Evolutionary conservation across 1,140 invertebrate species (phyloP).

Genomic region (Trachymyrmex septentrionalis): DNA sequence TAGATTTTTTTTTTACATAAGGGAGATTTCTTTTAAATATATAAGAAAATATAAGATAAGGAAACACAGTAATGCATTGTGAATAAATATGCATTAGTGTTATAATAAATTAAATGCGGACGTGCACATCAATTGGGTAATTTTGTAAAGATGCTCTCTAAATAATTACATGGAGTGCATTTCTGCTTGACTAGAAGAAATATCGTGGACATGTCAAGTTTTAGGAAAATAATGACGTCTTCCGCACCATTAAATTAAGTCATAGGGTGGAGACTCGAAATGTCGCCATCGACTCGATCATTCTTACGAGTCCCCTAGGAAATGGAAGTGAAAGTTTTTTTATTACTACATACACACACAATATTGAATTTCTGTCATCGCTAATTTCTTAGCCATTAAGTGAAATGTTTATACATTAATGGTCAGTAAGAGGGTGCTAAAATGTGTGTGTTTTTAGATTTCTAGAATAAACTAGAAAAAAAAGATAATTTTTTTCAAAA

Average conservation of each 20-base stretch:
- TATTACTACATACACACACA: not conserved
- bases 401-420: not conserved
- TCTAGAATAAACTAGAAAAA: not conserved
- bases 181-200: not conserved
- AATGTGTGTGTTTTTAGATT: not conserved
- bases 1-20: not conserved
- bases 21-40: not conserved
- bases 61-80: not conserved
- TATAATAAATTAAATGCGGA: not conserved
- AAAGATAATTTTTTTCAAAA: not conserved
- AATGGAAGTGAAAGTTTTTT: constrained; percentile 69
- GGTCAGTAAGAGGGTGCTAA: not conserved
- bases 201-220: not conserved
- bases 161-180: constrained; percentile 3
- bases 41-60: too few species aligned
- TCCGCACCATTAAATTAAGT: constrained; percentile 66
- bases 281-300: constrained; percentile 52
- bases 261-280: constrained; percentile 63
- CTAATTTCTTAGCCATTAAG: not conserved
- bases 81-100: not conserved
- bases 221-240: constrained; percentile 53
- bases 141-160: constrained; percentile 1
- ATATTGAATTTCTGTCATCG: constrained; percentile 2
- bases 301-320: constrained; percentile 66
- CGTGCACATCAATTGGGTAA: not conserved